Evolutionary conservation across 2,797 vertebrate species (phyloP), one percentile per base, ranked within the genome.

Genomic region (Myotis planiceps): DNA sequence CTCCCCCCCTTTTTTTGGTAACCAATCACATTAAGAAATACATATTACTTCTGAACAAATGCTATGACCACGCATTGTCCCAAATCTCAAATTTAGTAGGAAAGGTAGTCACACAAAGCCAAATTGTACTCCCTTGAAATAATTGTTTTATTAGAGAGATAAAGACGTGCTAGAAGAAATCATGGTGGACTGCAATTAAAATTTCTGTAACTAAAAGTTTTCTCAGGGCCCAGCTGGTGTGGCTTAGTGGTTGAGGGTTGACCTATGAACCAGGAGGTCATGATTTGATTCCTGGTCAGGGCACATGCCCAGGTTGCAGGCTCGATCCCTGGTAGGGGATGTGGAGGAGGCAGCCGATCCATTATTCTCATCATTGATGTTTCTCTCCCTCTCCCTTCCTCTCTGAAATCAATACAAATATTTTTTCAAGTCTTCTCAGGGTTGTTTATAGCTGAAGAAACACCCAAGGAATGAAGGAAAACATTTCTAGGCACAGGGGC

Each of bases 1-100:
- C n/a, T n/a, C n/a, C n/a, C n/a, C 23, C 9, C 21, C 49, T 65
- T 60, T 85, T 58, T 12, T 53, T 53, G 10, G 45, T 81, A 68
- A 66, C 42, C 49, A 92, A 27, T 66, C 37, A 83, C 25, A 16
- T 86, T 74, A 92, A 86, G 32, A 71, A 94, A 92, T 12, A 79
- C 2, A 39, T 3, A 53, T 68, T 55, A 34, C 25, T 71, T 90
- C 32, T 5, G 32, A 60, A 75, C 14, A 87, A 92, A 88, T 34
- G 25, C 3, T 45, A 47, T 23, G 21, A 78, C 29, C 2, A 78
- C n/a, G 9, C 32, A 68, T 4, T 27, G 42, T n/a, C 65, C 60
- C 58, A 88, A 74, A 92, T 37, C 27, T 69, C 84, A 96, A 69
- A 75, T 49, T 87, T 29, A 87, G 58, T n/a, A 80, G 45, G 32